Conservation (phyloP, 2,888 invertebrate species). For the Hypomecis punctinalis region DNA sequence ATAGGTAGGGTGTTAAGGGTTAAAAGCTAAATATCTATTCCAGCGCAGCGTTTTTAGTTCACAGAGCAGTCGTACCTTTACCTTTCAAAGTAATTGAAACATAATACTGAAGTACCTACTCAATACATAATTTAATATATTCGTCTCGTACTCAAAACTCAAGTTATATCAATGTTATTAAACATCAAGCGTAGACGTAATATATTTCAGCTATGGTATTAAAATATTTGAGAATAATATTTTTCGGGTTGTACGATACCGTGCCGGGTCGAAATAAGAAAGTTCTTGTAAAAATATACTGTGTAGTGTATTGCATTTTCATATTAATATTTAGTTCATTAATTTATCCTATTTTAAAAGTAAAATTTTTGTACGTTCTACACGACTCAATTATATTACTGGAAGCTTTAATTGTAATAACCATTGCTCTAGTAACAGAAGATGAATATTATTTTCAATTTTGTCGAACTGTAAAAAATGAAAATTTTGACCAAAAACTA, state of each 20-base stretch:
- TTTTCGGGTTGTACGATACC: neutral
- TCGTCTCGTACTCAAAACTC: neutral
- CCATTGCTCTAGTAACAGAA: neutral
- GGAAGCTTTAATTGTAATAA: too few species aligned
- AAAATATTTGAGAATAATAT: constrained; percentile 4
- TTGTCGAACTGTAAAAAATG: too few species aligned
- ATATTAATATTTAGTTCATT: neutral
- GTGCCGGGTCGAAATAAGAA: neutral
- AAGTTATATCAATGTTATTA: neutral
- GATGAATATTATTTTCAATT: neutral
- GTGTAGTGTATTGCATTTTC: neutral
- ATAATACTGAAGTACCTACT: neutral
- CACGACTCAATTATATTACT: too few species aligned
- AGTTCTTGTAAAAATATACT: neutral
- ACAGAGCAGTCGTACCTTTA: neutral
- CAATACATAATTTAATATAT: too few species aligned
- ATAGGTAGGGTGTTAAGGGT: too few species aligned
- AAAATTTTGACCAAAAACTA: neutral
- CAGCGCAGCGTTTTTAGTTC: too few species aligned
- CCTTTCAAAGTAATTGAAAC: neutral
- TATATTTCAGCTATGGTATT: neutral
- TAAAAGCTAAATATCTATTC: too few species aligned
- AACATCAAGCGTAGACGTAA: neutral
- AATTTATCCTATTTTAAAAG: too few species aligned
- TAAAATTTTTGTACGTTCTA: neutral